Conservation (phyloP, 1,140 invertebrate genomes). For the Vollenhovia emeryi region DNA sequence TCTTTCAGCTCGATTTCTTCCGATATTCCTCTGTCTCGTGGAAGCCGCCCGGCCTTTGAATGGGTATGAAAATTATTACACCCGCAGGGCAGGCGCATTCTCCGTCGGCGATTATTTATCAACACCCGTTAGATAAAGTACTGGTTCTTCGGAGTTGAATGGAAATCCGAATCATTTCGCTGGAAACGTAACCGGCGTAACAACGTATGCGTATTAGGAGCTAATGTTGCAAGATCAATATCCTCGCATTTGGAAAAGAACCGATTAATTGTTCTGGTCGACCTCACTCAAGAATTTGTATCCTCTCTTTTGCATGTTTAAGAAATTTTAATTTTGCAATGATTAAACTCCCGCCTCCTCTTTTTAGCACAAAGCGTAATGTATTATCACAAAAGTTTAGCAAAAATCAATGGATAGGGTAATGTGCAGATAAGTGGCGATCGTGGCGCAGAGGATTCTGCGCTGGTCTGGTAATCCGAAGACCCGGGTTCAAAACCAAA, state of each 20-base stretch:
- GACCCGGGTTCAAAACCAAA: too few species aligned
- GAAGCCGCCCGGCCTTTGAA: constrained; percentile 63
- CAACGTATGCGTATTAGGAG: constrained; percentile 45
- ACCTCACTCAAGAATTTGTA: neutral
- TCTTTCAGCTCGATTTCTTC: constrained; percentile 76
- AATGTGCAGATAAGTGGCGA: too few species aligned
- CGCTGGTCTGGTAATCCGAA: too few species aligned
- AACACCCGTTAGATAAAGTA: constrained; percentile 70
- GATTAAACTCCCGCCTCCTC: neutral
- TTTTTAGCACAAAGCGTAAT: neutral
- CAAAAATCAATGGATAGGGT: neutral
- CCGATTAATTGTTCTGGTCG: neutral
- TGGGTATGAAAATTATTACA: constrained; percentile 73
- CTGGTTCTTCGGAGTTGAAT: constrained; percentile 65
- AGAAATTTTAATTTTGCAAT: neutral
- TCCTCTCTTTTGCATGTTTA: neutral
- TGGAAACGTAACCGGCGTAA: constrained; percentile 30
- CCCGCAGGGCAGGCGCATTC: constrained; percentile 60
- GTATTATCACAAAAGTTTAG: neutral
- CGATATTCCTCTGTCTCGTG: constrained; percentile 75
- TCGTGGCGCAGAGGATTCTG: too few species aligned
- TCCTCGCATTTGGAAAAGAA: neutral
- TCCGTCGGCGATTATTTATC: constrained; percentile 69
- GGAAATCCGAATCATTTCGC: constrained; percentile 64
- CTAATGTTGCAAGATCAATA: constrained; percentile 38